Base-by-base conservation (phyloP, 2,113 vertebrate species). In the Myiopsitta monachus region DNA sequence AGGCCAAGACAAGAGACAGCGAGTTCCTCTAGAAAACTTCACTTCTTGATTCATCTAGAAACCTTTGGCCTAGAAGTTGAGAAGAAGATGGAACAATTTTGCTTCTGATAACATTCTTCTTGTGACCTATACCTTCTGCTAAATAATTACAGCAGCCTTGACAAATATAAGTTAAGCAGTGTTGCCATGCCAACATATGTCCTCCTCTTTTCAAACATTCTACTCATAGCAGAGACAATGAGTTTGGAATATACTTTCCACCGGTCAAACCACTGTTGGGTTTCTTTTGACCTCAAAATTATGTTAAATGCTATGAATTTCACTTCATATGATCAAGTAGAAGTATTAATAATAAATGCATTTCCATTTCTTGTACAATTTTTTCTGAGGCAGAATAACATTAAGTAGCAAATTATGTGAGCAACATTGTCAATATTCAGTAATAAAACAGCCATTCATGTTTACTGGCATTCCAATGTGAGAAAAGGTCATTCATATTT, bases 181-280 rank as follows among this genome's bases (percentile, higher is more conserved):
- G 94, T 96, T 95, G 75, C 82, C 82, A 96, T 97, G 94, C 59
- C 94, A 95, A 96, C 94, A 12, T 21, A 49, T 23, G 3, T 92
- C 78, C 70, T 78, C 90, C 74, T 80, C 78, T 66, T 87, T 47
- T 57, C 79, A 90, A 70, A 91, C 52, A 69, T 90, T 83, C 83
- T 30, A 49, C 63, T 91, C 46, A 80, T 72, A 57, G 33, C n/a
- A 91, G 24, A 61, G 38, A 46, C 38, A 10, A 17, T 6, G 54
- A 85, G 54, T 31, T 80, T 66, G n/a, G 52, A 85, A 79, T 68
- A 26, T 11, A 23, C 26, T 92, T 93, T 38, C 59, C 75, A 89
- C 59, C 51, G 51, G 31, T 10, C 51, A 77, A 24, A 66, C 28
- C 62, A 38, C n/a, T 33, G 3, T 6, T 52, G 13, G 26, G 22